These are phyloP conservation scores for Thunnus thynnus DNA, from an alignment of 2,113 vertebrate genomes.

Conservation along the genomic window DNA sequence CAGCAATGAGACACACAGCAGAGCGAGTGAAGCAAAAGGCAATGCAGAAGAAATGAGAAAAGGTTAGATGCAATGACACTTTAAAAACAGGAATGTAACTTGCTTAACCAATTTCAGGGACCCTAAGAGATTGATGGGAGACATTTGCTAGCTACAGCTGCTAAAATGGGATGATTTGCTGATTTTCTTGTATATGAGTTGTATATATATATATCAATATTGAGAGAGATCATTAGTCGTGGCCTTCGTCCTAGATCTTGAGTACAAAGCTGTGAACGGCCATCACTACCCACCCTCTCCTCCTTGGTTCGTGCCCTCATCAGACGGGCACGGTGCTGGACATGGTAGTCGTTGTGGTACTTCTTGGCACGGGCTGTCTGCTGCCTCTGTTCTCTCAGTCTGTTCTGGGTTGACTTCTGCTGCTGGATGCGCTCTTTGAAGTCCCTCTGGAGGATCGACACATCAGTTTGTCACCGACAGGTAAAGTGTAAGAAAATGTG, in stretches of 20 bases:
- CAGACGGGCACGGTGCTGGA: slow-evolving; percentile 90
- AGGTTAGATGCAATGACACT: no score
- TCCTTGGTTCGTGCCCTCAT: slow-evolving; percentile 91
- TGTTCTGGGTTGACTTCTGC: slow-evolving; percentile 89
- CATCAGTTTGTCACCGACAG: background rate
- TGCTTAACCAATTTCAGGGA: background rate
- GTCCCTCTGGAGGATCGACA: slow-evolving; percentile 85
- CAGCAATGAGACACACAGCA: no score
- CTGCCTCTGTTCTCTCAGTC: slow-evolving; percentile 89
- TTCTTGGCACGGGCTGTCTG: slow-evolving; percentile 90
- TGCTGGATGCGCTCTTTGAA: slow-evolving; percentile 88
- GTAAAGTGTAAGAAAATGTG: no score
- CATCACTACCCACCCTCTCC: slow-evolving; percentile 85
- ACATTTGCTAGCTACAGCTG: no score
- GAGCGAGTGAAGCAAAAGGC: no score
- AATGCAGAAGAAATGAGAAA: no score
- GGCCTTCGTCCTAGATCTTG: background rate
- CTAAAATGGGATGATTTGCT: no score
- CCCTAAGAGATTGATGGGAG: no score
- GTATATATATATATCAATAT: no score
- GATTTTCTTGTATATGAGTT: no score
- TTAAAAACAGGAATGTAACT: background rate
- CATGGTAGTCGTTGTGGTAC: slow-evolving; percentile 91
- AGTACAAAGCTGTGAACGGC: background rate
- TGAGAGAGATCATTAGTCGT: no score